phyloP scores from a whole-genome alignment of 2,797 vertebrate genomes.

The Podargus strigoides region DNA sequence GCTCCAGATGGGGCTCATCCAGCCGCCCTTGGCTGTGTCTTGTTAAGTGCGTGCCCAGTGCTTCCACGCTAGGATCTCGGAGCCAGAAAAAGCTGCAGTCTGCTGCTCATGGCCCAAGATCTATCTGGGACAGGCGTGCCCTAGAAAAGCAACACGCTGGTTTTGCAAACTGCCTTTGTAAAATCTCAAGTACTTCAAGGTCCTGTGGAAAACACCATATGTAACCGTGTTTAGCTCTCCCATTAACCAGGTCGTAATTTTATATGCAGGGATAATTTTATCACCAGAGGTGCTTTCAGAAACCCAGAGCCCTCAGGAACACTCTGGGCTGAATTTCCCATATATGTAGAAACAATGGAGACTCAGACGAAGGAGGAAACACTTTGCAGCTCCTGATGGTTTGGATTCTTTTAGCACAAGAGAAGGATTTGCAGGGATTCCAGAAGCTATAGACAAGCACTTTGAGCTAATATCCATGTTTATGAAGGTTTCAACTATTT shows the following conservation, averaged over 20 bases:
- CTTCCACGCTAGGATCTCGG: not conserved
- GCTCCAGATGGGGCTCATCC: constrained; percentile 43
- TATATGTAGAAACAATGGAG: not conserved
- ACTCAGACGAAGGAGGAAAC: not conserved
- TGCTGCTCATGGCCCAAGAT: not conserved
- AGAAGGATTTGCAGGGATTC: constrained; percentile 2
- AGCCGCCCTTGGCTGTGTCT: not conserved
- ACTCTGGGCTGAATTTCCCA: not conserved
- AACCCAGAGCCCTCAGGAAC: not conserved
- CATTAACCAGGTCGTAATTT: not conserved
- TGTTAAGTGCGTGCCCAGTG: not conserved
- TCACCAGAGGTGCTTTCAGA: not conserved
- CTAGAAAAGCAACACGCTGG: not conserved
- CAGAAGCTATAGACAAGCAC: not conserved
- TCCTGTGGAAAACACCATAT: rapidly evolving
- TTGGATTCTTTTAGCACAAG: not conserved
- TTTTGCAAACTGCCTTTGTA: not conserved
- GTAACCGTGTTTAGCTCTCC: not conserved
- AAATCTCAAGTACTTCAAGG: not conserved
- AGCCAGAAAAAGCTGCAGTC: not conserved
- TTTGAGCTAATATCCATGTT: not conserved
- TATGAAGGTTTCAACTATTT: not conserved
- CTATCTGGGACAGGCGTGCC: not conserved
- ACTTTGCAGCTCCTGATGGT: not conserved
- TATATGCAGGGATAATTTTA: not conserved